Evolutionary conservation across 2,113 vertebrate genomes (phyloP).

Genomic region (Melanocharis versteri): DNA sequence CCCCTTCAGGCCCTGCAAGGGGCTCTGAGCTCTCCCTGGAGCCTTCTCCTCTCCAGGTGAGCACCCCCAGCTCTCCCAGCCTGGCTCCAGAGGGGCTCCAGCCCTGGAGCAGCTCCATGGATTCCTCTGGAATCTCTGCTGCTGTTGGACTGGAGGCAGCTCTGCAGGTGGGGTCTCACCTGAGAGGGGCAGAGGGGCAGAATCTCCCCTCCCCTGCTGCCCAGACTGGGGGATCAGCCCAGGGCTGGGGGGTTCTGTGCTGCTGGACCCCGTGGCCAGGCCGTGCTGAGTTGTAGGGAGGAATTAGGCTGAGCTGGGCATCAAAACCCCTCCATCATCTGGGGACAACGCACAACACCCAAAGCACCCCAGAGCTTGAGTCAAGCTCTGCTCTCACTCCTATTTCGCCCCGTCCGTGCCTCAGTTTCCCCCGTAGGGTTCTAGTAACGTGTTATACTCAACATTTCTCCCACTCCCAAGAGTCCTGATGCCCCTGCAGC

Average conservation of each 20-base stretch:
- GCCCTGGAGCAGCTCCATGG: not conserved
- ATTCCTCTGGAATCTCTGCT: fast-evolving
- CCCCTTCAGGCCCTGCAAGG: not conserved
- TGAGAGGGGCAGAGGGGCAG: not conserved
- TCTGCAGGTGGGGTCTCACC: not conserved
- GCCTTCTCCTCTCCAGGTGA: fast-evolving
- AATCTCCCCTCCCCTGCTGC: not conserved
- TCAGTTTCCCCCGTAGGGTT: not conserved
- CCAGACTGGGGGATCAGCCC: not conserved
- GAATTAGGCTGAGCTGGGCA: not conserved
- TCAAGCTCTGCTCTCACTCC: not conserved
- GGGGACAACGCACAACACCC: fast-evolving
- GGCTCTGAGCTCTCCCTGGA: not conserved
- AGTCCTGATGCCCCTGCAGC: not conserved
- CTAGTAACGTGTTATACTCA: fast-evolving
- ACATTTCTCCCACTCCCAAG: not conserved
- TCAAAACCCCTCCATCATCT: not conserved
- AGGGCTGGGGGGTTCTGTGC: not conserved
- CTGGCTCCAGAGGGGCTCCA: not conserved
- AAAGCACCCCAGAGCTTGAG: not conserved
- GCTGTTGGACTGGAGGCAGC: not conserved
- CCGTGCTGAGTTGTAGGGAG: fast-evolving
- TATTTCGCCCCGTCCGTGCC: fast-evolving
- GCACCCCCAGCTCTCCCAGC: not conserved
- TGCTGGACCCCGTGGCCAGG: fast-evolving